Evolutionary conservation across 2,113 vertebrate species (phyloP), one percentile per base, ranked within the genome.

Genomic region (Mesocricetus auratus): DNA sequence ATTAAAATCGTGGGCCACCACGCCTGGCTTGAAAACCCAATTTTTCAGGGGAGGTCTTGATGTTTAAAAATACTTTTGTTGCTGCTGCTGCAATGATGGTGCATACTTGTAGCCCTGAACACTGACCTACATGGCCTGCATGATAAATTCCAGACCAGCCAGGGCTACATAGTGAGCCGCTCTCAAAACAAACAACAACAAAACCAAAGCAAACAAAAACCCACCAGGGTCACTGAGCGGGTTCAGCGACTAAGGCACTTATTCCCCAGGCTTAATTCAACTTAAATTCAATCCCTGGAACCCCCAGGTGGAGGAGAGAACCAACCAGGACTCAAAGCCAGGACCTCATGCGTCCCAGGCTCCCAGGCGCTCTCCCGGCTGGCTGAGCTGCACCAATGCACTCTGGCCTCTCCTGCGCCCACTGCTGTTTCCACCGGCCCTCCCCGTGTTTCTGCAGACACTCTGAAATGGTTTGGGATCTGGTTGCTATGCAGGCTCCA

Each of bases 371-470:
- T 19, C 15, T 45, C 1, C 39, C 3, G 1, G 5, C 33, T 31
- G 58, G 6, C 33, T 31, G 58, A 62, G 58, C 74, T 29, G 3
- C 1, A 19, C 74, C 31, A 8, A 74, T 39, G 29, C 21, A 0
- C 3, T 15, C 26, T 0, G 42, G 0, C 0, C 4, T 1, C 45
- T 39, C 42, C 53, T 12, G 2, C 1, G 0, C 11, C 56, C 13
- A 12, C 12, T 12, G 33, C 5, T 1, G 4, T 7, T 31, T 50
- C 62, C 1, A 0, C 6, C 47, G 0, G 7, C 5, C 15, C 7
- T 1, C 31, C 39, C 60, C 0, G 58, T 0, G 36, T 22, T n/a
- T 64, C 56, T 11, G 3, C 1, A 7, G 26, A 22, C 42, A 19
- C 19, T 31, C 36, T 5, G 26, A 24, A 21, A 19, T 5, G 11